Conservation (phyloP, 37 sponge, comb jelly and placozoan genomes). For the Mnemiopsis leidyi region DNA sequence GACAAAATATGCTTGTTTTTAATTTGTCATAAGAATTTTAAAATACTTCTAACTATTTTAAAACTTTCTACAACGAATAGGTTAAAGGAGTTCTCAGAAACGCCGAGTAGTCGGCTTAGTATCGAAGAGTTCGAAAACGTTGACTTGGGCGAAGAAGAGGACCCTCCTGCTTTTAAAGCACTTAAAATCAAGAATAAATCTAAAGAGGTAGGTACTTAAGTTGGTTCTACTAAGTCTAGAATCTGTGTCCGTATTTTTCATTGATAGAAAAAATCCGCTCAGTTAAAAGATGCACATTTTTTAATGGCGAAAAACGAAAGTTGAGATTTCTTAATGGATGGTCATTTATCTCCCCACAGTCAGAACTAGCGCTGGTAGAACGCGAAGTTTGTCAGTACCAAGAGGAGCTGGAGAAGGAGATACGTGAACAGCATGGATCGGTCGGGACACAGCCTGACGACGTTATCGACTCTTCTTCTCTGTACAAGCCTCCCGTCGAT, state of each 20-base stretch:
- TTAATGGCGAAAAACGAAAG: no score
- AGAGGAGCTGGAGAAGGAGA: conserved; percentile 19
- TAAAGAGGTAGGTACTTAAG: conserved; percentile 16
- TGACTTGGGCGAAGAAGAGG: conserved; percentile 94
- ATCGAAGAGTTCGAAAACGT: conserved; percentile 97
- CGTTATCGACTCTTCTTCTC: not conserved
- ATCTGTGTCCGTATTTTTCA: no score
- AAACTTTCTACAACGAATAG: no score
- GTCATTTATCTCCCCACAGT: no score
- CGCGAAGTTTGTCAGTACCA: not conserved
- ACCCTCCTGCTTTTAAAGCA: conserved; percentile 88
- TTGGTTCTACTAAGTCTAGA: no score
- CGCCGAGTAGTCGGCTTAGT: conserved; percentile 92
- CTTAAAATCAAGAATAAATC: conserved; percentile 39
- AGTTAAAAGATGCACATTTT: no score
- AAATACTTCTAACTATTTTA: no score
- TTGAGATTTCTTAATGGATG: no score
- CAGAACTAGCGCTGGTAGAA: not conserved
- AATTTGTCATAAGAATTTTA: no score
- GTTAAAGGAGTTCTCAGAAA: conserved; percentile 88
- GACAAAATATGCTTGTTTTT: no score
- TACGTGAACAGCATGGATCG: not conserved
- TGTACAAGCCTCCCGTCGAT: not conserved
- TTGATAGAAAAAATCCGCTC: no score
- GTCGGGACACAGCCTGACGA: not conserved